Conservation (phyloP, 2,888 invertebrate genomes). For the Nomada ferruginata region DNA sequence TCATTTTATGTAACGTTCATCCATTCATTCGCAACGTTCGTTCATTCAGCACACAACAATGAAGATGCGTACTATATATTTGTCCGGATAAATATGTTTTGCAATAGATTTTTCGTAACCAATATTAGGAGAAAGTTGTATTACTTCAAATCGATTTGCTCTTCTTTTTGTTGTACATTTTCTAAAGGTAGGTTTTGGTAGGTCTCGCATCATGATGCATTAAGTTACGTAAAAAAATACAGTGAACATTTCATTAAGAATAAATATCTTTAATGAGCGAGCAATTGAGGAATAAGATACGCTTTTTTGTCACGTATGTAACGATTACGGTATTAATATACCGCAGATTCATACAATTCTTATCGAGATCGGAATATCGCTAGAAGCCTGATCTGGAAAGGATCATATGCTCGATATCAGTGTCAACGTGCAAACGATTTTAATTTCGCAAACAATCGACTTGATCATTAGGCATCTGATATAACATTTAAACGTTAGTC, state of each 20-base stretch:
- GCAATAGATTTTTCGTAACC: slow-evolving; percentile 40
- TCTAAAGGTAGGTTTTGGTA: slow-evolving; percentile 64
- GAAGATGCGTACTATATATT: slow-evolving; percentile 42
- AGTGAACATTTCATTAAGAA: slow-evolving; percentile 71
- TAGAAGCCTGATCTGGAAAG: slow-evolving; percentile 39
- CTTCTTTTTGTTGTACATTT: slow-evolving; percentile 62
- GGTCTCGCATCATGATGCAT: slow-evolving; percentile 38
- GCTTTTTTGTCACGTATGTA: slow-evolving; percentile 43
- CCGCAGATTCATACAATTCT: slow-evolving; percentile 49
- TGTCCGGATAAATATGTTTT: slow-evolving; percentile 45
- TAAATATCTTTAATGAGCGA: slow-evolving; percentile 74
- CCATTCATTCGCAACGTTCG: slow-evolving; percentile 36
- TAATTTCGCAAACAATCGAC: slow-evolving; percentile 19
- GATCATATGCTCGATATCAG: slow-evolving; percentile 40
- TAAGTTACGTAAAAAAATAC: slow-evolving; percentile 78
- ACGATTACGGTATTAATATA: slow-evolving; percentile 24
- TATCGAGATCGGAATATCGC: slow-evolving; percentile 41
- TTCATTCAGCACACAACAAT: slow-evolving; percentile 46
- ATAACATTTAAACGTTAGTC: slow-evolving; percentile 19
- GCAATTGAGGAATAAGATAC: slow-evolving; percentile 75
- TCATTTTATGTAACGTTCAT: slow-evolving; percentile 22
- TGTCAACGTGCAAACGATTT: slow-evolving; percentile 24
- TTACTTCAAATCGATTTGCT: slow-evolving; percentile 32
- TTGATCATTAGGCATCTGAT: slow-evolving; percentile 29
- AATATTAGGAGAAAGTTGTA: slow-evolving; percentile 34